Base-by-base conservation (phyloP, 1,140 invertebrate genomes). In the Procambarus clarkii region DNA sequence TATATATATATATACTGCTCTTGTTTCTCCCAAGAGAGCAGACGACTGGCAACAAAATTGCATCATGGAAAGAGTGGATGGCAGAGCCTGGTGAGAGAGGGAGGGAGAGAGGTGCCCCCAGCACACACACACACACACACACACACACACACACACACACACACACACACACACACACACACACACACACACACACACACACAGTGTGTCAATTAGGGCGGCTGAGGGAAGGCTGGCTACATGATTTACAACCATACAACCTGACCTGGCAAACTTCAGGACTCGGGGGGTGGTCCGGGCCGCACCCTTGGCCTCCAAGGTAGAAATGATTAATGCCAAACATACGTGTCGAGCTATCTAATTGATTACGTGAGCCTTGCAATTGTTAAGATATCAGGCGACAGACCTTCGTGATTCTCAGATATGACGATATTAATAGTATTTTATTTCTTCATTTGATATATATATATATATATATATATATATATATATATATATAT, bases 131-230 rank as follows among this genome's bases (percentile, higher is more conserved):
- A n/a, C n/a, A n/a, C n/a, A n/a, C n/a, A n/a, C n/a, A n/a, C n/a
- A n/a, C n/a, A n/a, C n/a, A n/a, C n/a, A n/a, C n/a, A n/a, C n/a
- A n/a, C n/a, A n/a, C n/a, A 82, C n/a, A n/a, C n/a, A n/a, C n/a
- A n/a, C n/a, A n/a, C n/a, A n/a, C n/a, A n/a, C n/a, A n/a, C n/a
- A n/a, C n/a, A n/a, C n/a, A n/a, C n/a, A n/a, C n/a, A n/a, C n/a
- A n/a, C 34, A 21, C 48, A 46, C 80, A n/a, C n/a, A n/a, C 69
- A 48, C 83, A 85, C 34, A 64, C 83, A 85, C 83, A 85, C 74
- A 85, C 83, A 85, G 60, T 71, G 83, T 85, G 83, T 85, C 83
- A 85, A 85, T 85, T 85, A 85, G 83, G 64, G 83, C 83, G 83
- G 64, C 11, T 69, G 83, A 24, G 24, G 83, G 83, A 74, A 85